These are phyloP conservation scores for Meliscaeva auricollis DNA, from an alignment of 2,888 invertebrate genomes.

Conservation along the genomic window DNA sequence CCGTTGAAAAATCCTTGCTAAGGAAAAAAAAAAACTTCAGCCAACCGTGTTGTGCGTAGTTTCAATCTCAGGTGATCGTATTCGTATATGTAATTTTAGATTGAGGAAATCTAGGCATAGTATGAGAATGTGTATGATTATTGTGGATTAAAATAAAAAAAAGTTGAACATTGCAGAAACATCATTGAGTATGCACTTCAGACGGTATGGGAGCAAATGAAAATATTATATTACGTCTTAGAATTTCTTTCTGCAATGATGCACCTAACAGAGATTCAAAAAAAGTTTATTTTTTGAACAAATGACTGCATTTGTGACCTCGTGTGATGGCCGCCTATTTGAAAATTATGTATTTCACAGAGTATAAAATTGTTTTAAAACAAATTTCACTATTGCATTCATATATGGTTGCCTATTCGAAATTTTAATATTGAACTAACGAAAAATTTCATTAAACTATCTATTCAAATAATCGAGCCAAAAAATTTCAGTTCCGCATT, in stretches of 20 bases:
- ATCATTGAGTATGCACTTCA: slow-evolving; percentile 48
- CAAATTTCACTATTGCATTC: no score
- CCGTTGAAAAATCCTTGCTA: slow-evolving; percentile 60
- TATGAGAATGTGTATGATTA: slow-evolving; percentile 47
- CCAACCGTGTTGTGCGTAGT: slow-evolving; percentile 69
- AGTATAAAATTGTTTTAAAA: no score
- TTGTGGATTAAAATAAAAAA: slow-evolving; percentile 28
- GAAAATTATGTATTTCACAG: no score
- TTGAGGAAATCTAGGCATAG: slow-evolving; percentile 61
- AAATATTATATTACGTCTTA: slow-evolving; percentile 54
- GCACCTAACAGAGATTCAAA: slow-evolving; percentile 17
- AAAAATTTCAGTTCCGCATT: no score
- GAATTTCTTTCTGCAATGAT: slow-evolving; percentile 29
- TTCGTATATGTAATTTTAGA: slow-evolving; percentile 65
- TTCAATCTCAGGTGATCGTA: slow-evolving; percentile 71
- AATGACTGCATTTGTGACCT: not conserved
- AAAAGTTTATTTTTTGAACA: slow-evolving; percentile 1
- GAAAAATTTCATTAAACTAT: no score
- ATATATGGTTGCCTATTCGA: no score
- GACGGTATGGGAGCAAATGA: slow-evolving; percentile 25
- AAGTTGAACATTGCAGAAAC: slow-evolving; percentile 45
- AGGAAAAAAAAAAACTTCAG: slow-evolving; percentile 53
- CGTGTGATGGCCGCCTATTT: no score
- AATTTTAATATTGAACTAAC: no score
- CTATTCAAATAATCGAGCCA: no score